phyloP scores from a whole-genome alignment of 2,797 vertebrate species.

The Emys orbicularis region DNA sequence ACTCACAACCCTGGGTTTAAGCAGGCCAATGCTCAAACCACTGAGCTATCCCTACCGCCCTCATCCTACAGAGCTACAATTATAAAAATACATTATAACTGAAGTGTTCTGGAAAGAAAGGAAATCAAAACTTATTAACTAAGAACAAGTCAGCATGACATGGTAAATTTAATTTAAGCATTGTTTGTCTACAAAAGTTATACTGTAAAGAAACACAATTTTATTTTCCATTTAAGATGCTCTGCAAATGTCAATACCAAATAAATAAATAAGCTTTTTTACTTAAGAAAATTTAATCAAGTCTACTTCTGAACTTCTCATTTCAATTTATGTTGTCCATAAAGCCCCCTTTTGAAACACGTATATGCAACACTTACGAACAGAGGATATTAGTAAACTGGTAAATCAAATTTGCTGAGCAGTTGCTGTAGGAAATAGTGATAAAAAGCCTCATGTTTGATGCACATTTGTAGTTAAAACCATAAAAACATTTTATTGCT shows the following conservation, averaged over 20 bases:
- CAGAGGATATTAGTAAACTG: constrained; percentile 36
- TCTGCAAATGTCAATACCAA: constrained; percentile 29
- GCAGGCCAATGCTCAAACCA: no score
- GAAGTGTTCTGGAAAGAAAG: background rate
- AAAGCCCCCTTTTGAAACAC: background rate
- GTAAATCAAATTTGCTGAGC: constrained; percentile 59
- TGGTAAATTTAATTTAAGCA: background rate
- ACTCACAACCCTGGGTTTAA: no score
- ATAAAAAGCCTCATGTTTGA: constrained; percentile 7
- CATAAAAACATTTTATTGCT: constrained; percentile 18
- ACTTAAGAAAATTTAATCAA: background rate
- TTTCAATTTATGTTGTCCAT: background rate
- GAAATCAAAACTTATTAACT: constrained; percentile 1
- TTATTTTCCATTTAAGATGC: constrained; percentile 26
- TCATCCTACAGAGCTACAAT: background rate
- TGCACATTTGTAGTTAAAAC: background rate
- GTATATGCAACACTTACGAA: constrained; percentile 25
- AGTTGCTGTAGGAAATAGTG: background rate
- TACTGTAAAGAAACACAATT: constrained; percentile 13
- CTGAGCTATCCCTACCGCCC: no score
- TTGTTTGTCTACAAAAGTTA: background rate
- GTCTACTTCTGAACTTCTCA: constrained; percentile 25
- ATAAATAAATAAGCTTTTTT: background rate
- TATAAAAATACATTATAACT: background rate
- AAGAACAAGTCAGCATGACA: background rate